Evolutionary conservation across 2,113 vertebrate genomes (phyloP).

Genomic region (Sylvia atricapilla): DNA sequence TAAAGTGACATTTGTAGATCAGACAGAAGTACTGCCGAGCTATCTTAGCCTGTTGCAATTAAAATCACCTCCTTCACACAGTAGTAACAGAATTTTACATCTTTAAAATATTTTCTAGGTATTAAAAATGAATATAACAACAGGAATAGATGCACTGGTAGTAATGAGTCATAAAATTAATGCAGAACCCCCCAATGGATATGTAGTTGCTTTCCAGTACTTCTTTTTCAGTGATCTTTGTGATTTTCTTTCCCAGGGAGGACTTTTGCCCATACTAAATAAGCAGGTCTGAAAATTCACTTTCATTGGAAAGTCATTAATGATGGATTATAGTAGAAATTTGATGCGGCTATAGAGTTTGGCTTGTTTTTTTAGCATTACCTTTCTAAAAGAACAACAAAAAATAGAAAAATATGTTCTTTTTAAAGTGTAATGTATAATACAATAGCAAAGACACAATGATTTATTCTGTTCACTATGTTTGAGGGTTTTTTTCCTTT

Average conservation of each 20-base stretch:
- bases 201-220: not conserved
- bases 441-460: not conserved
- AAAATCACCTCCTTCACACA: not conserved
- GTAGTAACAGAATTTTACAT: not conserved
- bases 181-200: not conserved
- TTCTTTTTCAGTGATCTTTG: not conserved
- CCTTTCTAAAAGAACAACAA: not conserved
- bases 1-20: constrained; percentile 25
- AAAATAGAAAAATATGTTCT: not conserved
- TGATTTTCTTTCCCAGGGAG: not conserved
- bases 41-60: not conserved
- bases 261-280: not conserved
- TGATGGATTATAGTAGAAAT: not conserved
- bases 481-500: not conserved
- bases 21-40: not conserved
- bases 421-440: not conserved
- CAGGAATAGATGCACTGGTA: not conserved
- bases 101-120: not conserved
- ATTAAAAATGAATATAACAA: not conserved
- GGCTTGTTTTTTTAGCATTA: not conserved
- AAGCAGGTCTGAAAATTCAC: not conserved
- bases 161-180: not conserved
- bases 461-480: not conserved
- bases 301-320: not conserved
- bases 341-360: not conserved